Conservation (phyloP, 2,797 vertebrate species). For the Typhlichthys subterraneus region DNA sequence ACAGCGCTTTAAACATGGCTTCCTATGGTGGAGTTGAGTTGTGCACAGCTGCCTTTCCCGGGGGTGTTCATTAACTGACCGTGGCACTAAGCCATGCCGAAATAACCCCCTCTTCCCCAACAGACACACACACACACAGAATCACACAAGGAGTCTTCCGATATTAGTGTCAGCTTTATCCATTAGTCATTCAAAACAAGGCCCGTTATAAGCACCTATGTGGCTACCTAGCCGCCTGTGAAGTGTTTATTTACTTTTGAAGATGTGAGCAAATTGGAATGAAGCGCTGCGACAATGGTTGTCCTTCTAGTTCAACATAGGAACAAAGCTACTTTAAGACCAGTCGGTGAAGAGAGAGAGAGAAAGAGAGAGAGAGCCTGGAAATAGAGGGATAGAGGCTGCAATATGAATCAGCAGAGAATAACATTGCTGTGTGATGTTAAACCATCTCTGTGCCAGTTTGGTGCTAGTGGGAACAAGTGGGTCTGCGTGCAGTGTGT, state of each 20-base stretch:
- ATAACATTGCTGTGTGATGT: constrained; percentile 10
- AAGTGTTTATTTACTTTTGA: constrained; percentile 66
- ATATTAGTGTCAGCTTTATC: constrained; percentile 58
- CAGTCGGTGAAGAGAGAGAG: constrained; percentile 9
- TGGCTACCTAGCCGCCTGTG: constrained; percentile 39
- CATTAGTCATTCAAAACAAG: constrained; percentile 67
- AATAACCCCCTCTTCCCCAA: constrained; percentile 40
- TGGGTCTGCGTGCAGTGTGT: background rate
- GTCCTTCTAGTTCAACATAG: constrained; percentile 57
- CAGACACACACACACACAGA: constrained; percentile 6
- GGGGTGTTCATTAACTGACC: constrained; percentile 40
- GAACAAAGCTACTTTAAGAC: constrained; percentile 25
- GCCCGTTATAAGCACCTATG: constrained; percentile 50
- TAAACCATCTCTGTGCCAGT: background rate
- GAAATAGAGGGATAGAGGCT: constrained; percentile 8
- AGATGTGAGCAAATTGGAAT: constrained; percentile 53
- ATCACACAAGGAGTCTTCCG: constrained; percentile 6
- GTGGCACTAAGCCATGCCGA: constrained; percentile 42
- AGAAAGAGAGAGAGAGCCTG: background rate
- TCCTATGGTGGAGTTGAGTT: constrained; percentile 17
- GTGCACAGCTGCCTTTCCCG: constrained; percentile 31
- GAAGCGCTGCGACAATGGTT: constrained; percentile 54
- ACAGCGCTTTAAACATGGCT: constrained; percentile 30
- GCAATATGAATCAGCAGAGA: constrained; percentile 21
- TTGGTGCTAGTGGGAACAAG: too few species aligned